Evolutionary conservation across 2,888 invertebrate genomes (phyloP).

Genomic region (Masnerella sp.): DNA sequence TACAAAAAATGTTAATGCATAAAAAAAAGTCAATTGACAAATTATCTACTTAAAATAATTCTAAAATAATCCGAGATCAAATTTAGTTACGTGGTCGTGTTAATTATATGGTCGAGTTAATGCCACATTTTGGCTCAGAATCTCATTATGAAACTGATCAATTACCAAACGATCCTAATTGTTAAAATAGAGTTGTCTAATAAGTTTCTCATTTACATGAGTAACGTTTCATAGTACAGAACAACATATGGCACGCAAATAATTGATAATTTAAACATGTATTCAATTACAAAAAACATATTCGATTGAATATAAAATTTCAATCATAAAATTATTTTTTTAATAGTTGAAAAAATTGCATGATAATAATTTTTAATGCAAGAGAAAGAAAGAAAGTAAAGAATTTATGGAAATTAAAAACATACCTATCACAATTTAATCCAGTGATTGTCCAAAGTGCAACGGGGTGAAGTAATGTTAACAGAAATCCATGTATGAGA

Average conservation of each 20-base stretch:
- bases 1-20: no score
- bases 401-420: no score
- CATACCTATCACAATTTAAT: conserved; percentile 84
- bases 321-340: not conserved
- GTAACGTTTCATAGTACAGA: no score
- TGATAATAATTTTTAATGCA: not conserved
- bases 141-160: conserved; percentile 9
- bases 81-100: no score
- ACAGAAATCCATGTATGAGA: conserved; percentile 83
- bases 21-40: no score
- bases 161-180: not conserved
- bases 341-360: not conserved
- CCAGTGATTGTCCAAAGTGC: conserved; percentile 90
- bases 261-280: no score
- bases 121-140: not conserved
- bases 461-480: conserved; percentile 85
- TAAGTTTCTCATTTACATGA: not conserved
- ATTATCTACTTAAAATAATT: no score
- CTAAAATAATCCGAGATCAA: no score
- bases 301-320: not conserved
- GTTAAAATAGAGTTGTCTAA: conserved; percentile 5
- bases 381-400: no score
- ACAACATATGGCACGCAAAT: no score
- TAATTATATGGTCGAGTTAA: no score
- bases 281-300: not conserved